These are phyloP conservation scores for Natrix natrix DNA, from an alignment of 2,797 vertebrate species.

Conservation along the genomic window DNA sequence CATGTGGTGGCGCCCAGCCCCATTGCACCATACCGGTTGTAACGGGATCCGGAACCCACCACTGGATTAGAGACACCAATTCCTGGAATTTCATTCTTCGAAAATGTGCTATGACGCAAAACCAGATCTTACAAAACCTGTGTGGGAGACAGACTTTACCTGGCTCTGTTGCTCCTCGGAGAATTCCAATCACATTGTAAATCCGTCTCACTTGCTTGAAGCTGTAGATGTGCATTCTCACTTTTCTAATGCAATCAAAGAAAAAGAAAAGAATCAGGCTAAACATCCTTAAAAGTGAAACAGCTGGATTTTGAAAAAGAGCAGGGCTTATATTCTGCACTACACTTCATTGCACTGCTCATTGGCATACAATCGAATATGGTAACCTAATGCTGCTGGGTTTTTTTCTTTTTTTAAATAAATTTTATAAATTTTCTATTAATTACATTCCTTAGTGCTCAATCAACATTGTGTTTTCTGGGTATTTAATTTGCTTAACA, in stretches of 20 bases:
- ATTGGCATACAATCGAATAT: background rate
- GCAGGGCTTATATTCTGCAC: background rate
- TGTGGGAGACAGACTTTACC: constrained; percentile 71
- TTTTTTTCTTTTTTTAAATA: background rate
- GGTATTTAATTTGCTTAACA: too few relatives aligned
- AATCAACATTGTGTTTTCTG: too few relatives aligned
- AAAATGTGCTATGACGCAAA: background rate
- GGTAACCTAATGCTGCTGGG: background rate
- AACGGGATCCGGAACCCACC: too few relatives aligned
- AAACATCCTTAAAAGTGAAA: background rate
- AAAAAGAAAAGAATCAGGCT: constrained; percentile 42
- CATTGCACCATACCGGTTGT: too few relatives aligned
- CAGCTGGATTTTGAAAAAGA: background rate
- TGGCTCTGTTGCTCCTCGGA: constrained; percentile 87
- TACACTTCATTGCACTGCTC: background rate
- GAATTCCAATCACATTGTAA: constrained; percentile 91
- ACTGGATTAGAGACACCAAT: background rate
- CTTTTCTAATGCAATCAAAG: constrained; percentile 71
- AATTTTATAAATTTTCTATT: too few relatives aligned
- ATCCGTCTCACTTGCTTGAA: constrained; percentile 85
- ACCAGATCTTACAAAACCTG: background rate
- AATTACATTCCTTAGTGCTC: too few relatives aligned
- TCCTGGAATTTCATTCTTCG: background rate
- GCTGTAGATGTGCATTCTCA: constrained; percentile 87
- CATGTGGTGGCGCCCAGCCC: too few relatives aligned